A percentile compares a stretch with the other conserved stretches of the same genome.
These are phyloP conservation scores for Nomada hirtipes DNA, from an alignment of 2,888 invertebrate genomes.

Conservation along the genomic window DNA sequence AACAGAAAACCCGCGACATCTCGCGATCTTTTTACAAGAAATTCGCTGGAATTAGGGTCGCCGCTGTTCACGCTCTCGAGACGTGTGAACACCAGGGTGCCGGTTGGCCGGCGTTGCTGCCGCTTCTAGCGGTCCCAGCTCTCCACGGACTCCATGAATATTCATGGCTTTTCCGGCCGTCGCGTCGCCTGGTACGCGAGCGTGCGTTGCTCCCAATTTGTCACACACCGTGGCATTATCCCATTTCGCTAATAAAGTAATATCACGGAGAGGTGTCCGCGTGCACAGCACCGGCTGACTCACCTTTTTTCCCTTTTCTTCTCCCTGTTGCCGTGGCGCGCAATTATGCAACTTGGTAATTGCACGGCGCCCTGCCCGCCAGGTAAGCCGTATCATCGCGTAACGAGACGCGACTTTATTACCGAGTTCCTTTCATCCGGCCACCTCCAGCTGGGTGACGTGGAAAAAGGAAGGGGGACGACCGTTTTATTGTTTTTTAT, in stretches of 20 bases:
- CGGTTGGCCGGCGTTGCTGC: background rate
- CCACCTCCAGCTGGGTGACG: constrained; percentile 52
- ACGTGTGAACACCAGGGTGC: constrained; percentile 10
- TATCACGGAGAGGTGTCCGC: constrained; percentile 69
- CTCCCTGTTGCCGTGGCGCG: constrained; percentile 66
- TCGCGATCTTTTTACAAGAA: too few relatives aligned
- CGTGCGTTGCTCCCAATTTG: constrained; percentile 84
- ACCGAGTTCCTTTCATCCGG: constrained; percentile 57
- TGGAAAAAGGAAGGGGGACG: constrained; percentile 25
- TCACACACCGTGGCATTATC: constrained; percentile 84
- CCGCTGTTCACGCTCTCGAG: constrained; percentile 26
- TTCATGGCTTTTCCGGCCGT: constrained; percentile 79
- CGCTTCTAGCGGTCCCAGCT: constrained; percentile 55
- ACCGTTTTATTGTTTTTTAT: background rate
- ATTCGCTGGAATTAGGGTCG: background rate
- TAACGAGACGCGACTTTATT: constrained; percentile 72
- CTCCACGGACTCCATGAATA: constrained; percentile 75
- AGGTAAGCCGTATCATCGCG: constrained; percentile 61
- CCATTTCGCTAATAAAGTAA: constrained; percentile 83
- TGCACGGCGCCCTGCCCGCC: constrained; percentile 70
- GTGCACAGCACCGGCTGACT: constrained; percentile 64
- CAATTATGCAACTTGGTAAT: constrained; percentile 78
- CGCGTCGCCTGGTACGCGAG: constrained; percentile 60
- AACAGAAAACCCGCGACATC: too few relatives aligned
- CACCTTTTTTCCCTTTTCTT: constrained; percentile 66